Evolutionary conservation across 2,113 vertebrate species (phyloP), one percentile per base, ranked within the genome.

Genomic region (Sakesphorus luctuosus): DNA sequence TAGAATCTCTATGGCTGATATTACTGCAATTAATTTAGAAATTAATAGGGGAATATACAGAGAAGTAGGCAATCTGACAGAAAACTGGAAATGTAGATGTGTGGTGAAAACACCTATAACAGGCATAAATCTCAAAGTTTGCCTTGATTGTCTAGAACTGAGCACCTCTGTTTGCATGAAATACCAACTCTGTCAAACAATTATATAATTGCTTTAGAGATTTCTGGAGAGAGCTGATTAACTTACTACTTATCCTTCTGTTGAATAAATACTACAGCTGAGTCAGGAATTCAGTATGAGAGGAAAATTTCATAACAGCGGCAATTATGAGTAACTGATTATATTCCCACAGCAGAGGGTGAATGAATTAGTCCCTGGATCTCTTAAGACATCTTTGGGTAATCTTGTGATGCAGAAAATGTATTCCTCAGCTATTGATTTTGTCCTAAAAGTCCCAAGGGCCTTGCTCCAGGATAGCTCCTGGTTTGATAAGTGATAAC

Each of bases 171-270:
- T 73, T 80, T 59, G 14, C 58, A 59, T 71, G 65, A 86, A 63
- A 89, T 44, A 90, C 25, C 58, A 89, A 75, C 56, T 74, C 63
- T 11, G 11, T 63, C 47, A 82, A 87, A 84, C 17, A 84, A 65
- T 52, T 84, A 84, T 20, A 13, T 73, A 93, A 94, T 68, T 84
- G 36, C 69, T 95, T 92, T 76, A 91, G 77, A 89, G 84, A 75
- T 84, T 95, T 91, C 87, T 92, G 58, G 77, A 76, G 40, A 78
- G 18, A 68, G 15, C 9, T 94, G 44, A 91, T 96, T 95, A 79
- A 91, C 62, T 94, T 87, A 75, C 16, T 71, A 63, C n/a, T 93
- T 94, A 88, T 88, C 68, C 19, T 89, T 89, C 73, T 82, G 36
- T 58, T 68, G 58, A 82, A 92, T 52, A 89, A 94, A 82, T 72